phyloP scores from a whole-genome alignment of 2,797 vertebrate genomes.

The Numenius phaeopus region DNA sequence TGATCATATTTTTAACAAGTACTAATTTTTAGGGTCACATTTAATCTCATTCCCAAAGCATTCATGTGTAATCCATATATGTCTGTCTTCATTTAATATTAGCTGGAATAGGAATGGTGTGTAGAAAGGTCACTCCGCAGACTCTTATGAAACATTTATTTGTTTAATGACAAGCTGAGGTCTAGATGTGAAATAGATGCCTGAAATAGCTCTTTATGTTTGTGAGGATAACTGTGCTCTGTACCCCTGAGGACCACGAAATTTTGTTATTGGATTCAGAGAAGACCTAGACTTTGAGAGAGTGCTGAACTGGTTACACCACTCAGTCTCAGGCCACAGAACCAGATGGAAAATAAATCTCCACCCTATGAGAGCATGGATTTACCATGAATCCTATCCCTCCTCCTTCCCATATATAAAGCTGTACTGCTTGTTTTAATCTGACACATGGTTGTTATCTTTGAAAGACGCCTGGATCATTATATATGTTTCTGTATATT shows the following conservation, averaged over 20 bases:
- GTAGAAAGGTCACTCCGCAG: background rate
- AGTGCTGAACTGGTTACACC: background rate
- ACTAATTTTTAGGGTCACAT: background rate
- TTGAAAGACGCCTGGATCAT: background rate
- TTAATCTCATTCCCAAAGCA: background rate
- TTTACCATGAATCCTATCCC: background rate
- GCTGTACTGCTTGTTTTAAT: background rate
- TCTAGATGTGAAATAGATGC: background rate
- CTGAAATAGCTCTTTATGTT: background rate
- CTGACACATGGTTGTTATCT: background rate
- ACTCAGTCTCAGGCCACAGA: background rate
- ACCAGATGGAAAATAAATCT: background rate
- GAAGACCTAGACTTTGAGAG: background rate
- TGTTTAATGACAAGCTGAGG: background rate
- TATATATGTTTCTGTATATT: background rate
- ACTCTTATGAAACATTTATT: background rate
- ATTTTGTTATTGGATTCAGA: background rate
- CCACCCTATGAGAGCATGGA: rapidly evolving
- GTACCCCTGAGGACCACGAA: background rate
- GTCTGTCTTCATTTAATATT: background rate
- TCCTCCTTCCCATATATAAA: background rate
- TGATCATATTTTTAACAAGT: background rate
- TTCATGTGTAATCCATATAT: background rate
- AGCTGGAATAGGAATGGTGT: background rate
- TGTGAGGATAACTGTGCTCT: background rate